phyloP scores from a whole-genome alignment of 2,797 vertebrate species.

The Tympanoctomys barrerae region DNA sequence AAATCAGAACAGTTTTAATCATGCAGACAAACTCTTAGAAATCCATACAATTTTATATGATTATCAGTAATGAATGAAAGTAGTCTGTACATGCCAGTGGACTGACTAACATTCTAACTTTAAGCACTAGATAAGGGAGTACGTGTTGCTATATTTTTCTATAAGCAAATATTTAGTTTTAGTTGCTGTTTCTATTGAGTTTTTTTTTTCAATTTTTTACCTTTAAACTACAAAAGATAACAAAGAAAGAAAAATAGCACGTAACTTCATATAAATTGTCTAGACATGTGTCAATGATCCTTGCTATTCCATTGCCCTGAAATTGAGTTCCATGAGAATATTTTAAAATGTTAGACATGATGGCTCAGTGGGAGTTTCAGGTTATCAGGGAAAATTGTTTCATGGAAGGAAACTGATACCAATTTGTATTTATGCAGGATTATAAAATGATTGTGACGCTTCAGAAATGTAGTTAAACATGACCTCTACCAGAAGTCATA shows the following conservation, averaged over 20 bases:
- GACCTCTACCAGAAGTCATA: conserved; percentile 47
- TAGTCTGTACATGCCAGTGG: accelerated
- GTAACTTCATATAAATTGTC: neutral
- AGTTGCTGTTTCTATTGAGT: neutral
- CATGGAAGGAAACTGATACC: conserved; percentile 66
- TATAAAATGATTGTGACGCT: conserved; percentile 75
- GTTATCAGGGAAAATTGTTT: conserved; percentile 67
- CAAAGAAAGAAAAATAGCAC: neutral
- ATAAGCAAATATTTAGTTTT: conserved; percentile 13
- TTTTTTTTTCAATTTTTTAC: neutral
- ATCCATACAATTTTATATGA: neutral
- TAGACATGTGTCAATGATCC: neutral
- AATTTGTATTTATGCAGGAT: conserved; percentile 68
- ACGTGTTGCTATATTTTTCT: neutral
- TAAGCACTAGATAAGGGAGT: conserved; percentile 13
- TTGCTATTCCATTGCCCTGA: conserved; percentile 34
- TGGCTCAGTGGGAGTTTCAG: conserved; percentile 73
- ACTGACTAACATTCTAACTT: accelerated
- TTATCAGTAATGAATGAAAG: conserved; percentile 36
- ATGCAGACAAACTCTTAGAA: neutral
- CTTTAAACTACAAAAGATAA: conserved; percentile 15
- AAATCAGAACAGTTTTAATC: conserved; percentile 37
- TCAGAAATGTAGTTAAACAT: conserved; percentile 71
- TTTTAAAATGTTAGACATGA: conserved; percentile 57
- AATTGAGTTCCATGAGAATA: conserved; percentile 65